Conservation (phyloP, 2,113 vertebrate species). For the Urocynchramus pylzowi region DNA sequence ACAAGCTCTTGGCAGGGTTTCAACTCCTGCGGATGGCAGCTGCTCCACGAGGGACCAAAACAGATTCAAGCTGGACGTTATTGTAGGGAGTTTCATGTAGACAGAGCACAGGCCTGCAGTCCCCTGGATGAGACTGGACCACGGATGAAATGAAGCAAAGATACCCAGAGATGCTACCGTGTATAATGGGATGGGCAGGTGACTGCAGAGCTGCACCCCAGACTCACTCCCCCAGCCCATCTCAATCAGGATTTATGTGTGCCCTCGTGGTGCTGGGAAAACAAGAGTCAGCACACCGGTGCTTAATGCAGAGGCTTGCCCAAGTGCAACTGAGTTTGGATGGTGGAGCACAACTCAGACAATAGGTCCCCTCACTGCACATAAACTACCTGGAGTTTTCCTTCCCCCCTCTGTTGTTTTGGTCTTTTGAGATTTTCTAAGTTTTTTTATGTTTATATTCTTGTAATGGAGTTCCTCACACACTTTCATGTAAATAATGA, state of each 20-base stretch:
- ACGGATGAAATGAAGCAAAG: not conserved
- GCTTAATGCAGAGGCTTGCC: not conserved
- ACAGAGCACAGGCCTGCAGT: not conserved
- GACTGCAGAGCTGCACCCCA: not conserved
- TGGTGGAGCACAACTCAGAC: not conserved
- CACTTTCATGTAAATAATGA: too few species aligned
- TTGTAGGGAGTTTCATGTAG: not conserved
- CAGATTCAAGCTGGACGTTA: not conserved
- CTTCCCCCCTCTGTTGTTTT: not conserved
- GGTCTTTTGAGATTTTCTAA: too few species aligned
- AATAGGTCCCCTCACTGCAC: not conserved
- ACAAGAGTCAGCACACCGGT: rapidly evolving
- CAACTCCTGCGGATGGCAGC: constrained; percentile 38
- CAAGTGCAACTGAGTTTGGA: not conserved
- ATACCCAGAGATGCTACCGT: not conserved
- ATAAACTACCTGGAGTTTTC: not conserved
- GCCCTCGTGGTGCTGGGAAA: not conserved
- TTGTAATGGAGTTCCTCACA: too few species aligned
- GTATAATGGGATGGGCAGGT: not conserved
- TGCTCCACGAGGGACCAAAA: not conserved
- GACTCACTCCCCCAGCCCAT: not conserved
- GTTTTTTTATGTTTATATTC: too few species aligned
- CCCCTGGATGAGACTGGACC: not conserved
- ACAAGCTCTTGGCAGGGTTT: constrained; percentile 46
- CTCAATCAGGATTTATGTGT: not conserved